Evolutionary conservation across 2,113 vertebrate species (phyloP), one percentile per base, ranked within the genome.

Genomic region (Panthera leo): DNA sequence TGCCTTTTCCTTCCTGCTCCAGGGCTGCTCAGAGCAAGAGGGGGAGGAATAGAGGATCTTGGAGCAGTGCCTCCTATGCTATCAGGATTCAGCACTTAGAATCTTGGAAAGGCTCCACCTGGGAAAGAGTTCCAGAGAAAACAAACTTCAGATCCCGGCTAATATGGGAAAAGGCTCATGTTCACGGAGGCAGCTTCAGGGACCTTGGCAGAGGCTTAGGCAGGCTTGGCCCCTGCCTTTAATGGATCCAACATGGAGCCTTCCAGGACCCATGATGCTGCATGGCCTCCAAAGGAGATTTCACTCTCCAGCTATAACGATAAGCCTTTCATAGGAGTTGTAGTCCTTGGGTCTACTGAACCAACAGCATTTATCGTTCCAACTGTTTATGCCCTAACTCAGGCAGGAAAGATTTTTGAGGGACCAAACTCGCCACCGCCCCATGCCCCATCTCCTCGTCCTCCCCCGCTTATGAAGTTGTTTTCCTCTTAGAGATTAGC

Each of bases 101-200:
- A 83, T 97, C 97, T 98, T 99, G 99, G 99, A 99, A 97, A 88
- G 89, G 83, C 97, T 99, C 98, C 98, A 98, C 98, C 95, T 39
- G 42, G 96, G 97, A 98, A 98, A 85, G 95, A 89, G 97, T 99
- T 99, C 98, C 99, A 99, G 98, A 98, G 97, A 98, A 99, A 99
- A 99, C 98, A 99, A 98, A 98, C 91, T 97, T 98, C 93, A 98
- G 97, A 98, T 98, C 97, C 97, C 1, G 0, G 98, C 95, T 99
- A 97, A 95, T 97, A 75, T 85, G 97, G 92, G 98, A 98, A 98
- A 93, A 31, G 85, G 89, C 94, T 98, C 96, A 67, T n/a, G n/a
- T 94, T 97, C 98, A 96, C 0, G 2, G 96, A 90, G 42, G 96
- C 97, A 98, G 98, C 90, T 90, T 97, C 79, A 85, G 97, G 97